These are phyloP conservation scores for Avahi laniger DNA, from an alignment of 2,797 vertebrate species.

Conservation along the genomic window DNA sequence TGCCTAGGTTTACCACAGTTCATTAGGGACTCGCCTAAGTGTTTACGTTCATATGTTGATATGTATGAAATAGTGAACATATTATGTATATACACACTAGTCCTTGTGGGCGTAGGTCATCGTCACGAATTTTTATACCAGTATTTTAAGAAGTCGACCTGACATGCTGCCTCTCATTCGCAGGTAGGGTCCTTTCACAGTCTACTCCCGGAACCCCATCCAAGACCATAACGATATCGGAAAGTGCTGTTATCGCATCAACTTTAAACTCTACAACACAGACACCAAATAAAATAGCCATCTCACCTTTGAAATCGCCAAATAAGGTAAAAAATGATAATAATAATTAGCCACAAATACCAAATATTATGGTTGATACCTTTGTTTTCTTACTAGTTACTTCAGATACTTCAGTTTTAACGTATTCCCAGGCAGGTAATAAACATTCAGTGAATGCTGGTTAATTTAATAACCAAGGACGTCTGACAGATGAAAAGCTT, in stretches of 20 bases:
- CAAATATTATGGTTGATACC: conserved; percentile 33
- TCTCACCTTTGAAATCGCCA: conserved; percentile 97
- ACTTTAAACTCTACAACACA: conserved; percentile 88
- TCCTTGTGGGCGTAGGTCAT: background rate
- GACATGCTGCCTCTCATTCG: conserved; percentile 76
- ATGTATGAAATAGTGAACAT: background rate
- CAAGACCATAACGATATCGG: conserved; percentile 93
- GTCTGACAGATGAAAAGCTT: conserved; percentile 6
- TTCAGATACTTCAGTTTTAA: background rate
- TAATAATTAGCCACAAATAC: conserved; percentile 26
- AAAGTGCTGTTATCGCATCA: conserved; percentile 88
- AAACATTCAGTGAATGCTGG: background rate
- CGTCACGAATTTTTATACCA: background rate
- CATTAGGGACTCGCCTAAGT: background rate
- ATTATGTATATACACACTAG: background rate
- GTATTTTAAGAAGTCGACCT: conserved; percentile 51
- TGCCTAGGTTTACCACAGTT: background rate
- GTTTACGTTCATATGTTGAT: background rate
- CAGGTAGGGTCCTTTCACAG: conserved; percentile 95
- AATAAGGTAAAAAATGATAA: conserved; percentile 91
- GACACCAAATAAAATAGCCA: conserved; percentile 95
- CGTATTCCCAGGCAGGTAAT: background rate
- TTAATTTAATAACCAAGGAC: conserved; percentile 24
- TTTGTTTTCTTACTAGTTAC: conserved; percentile 39
- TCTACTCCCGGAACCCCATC: conserved; percentile 90